phyloP scores from a whole-genome alignment of 2,113 vertebrate species.

The Callocephalon fimbriatum region DNA sequence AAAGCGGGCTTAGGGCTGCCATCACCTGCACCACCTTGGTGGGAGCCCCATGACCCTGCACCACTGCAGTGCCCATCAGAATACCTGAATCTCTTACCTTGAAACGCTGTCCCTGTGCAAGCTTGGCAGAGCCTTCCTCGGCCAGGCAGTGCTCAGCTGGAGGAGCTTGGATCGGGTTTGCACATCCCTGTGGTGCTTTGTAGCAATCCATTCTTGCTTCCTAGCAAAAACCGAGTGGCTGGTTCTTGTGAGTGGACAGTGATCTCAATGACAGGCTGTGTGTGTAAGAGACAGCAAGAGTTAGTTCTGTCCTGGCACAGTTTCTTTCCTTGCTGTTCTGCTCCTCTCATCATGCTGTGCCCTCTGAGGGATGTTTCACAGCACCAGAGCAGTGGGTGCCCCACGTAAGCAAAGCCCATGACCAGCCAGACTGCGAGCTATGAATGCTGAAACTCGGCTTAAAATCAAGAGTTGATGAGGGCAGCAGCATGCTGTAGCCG shows the following conservation, averaged over 20 bases:
- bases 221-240: fast-evolving
- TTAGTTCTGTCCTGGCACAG: background rate
- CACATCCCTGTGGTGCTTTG: background rate
- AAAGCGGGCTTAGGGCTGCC: background rate
- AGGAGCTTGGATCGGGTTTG: fast-evolving
- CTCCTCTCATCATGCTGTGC: fast-evolving
- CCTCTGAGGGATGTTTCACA: fast-evolving
- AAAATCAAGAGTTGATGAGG: background rate
- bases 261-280: fast-evolving
- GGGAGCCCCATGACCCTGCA: fast-evolving
- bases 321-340: background rate
- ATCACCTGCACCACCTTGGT: background rate
- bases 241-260: background rate
- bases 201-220: background rate
- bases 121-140: background rate
- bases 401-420: background rate
- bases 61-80: fast-evolving
- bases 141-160: background rate
- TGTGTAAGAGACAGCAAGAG: background rate
- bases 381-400: background rate
- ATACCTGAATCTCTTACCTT: fast-evolving
- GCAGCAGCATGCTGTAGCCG: background rate
- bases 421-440: background rate
- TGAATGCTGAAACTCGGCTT: background rate
- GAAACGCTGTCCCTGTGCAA: background rate